These are phyloP conservation scores for Hydrochoerus hydrochaeris DNA, from an alignment of 2,113 vertebrate species.

Conservation along the genomic window DNA sequence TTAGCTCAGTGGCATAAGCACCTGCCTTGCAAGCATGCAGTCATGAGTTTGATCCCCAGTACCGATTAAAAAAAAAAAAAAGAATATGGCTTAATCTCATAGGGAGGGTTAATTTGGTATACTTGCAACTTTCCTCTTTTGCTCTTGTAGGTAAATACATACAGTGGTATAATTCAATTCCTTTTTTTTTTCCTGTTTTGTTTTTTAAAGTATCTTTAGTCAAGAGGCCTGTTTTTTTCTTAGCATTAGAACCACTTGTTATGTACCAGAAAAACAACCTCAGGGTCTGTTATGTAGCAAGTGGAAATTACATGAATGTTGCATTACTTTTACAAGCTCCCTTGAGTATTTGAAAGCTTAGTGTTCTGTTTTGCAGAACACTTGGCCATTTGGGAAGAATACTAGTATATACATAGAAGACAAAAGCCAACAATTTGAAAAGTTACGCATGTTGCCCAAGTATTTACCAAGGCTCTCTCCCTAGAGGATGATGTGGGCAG, in stretches of 20 bases:
- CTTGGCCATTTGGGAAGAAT: constrained; percentile 35
- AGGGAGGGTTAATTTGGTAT: neutral
- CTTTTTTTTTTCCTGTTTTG: neutral
- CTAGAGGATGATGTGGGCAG: neutral
- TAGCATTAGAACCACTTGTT: constrained; percentile 70
- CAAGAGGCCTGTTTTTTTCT: constrained; percentile 35
- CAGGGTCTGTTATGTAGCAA: constrained; percentile 67
- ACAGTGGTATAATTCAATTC: constrained; percentile 49
- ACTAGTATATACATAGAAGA: constrained; percentile 38
- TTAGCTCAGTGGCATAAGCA: too few species aligned
- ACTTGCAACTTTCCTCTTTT: constrained; percentile 46
- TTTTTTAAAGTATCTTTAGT: constrained; percentile 9
- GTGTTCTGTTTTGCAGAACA: constrained; percentile 64
- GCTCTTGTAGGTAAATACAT: constrained; percentile 21
- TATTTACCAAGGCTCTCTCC: constrained; percentile 47
- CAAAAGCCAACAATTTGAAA: constrained; percentile 47
- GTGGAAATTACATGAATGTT: constrained; percentile 71
- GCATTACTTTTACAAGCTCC: constrained; percentile 72
- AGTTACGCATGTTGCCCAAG: neutral
- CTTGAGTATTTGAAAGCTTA: constrained; percentile 66
- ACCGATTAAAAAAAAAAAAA: too few species aligned
- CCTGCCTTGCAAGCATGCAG: too few species aligned
- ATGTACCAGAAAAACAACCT: constrained; percentile 65
- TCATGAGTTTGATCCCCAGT: too few species aligned
- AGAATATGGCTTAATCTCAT: neutral